Base-by-base conservation (phyloP, 2,888 invertebrate genomes). In the Stenchaetothrips biformis region DNA sequence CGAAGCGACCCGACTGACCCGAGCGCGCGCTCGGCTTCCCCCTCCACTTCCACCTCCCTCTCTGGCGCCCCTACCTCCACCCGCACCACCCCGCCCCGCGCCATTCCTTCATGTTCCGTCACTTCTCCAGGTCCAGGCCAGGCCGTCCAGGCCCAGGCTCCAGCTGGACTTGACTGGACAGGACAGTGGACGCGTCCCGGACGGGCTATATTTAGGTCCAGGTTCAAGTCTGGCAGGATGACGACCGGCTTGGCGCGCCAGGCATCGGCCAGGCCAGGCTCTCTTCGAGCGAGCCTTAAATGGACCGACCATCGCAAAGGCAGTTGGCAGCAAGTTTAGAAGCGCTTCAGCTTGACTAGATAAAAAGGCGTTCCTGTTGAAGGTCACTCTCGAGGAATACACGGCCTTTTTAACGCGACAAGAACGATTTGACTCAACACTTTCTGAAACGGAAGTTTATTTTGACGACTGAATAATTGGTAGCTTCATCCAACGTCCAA, bases 81-180 rank as follows among this genome's bases (percentile, higher is more conserved):
- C 59, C 59, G 59, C 16, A 18, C 59, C 59, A 9, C 16, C 18
- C 59, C 59, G 18, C 59, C 59, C 59, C 59, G 11, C 59, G 18
- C 9, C 53, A 16, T 16, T 16, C 53, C 53, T 16, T 13, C 59
- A 1, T 18, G 18, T 18, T 18, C 59, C 13, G 59, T 18, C 59
- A 59, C 59, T 59, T 13, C 59, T 59, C 59, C 59, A 59, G 59
- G 13, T 59, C 59, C 59, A 59, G 59, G 13, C 53, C 53, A 53
- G 53, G 53, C 53, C 53, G 13, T 9, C 16, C 9, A 16, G 13
- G 18, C 18, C 13, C 59, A 13, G 59, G 59, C 13, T 59, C 59
- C 59, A 59, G 59, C 59, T 59, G 59, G 59, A 59, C 59, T 59
- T 59, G 59, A 59, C 59, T 9, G 59, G 59, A 59, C 59, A 59